Conservation (phyloP, 1,140 invertebrate species). For the Eueides isabella region DNA sequence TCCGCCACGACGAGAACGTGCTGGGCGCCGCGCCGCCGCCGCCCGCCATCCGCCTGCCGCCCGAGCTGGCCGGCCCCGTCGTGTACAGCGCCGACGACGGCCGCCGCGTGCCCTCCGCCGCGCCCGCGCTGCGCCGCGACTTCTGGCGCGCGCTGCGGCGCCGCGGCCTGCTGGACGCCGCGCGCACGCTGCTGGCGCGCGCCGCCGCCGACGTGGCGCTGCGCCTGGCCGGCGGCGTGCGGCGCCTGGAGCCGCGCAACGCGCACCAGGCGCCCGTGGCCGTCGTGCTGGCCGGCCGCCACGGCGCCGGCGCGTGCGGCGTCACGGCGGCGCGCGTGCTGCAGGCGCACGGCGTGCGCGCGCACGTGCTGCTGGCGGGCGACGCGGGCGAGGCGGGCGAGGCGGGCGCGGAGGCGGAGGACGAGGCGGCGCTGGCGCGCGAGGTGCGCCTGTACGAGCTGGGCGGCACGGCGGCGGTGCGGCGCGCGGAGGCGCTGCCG, state of each 20-base stretch:
- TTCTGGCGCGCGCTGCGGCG: slow-evolving; percentile 82
- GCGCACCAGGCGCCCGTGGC: slow-evolving; percentile 89
- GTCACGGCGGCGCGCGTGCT: slow-evolving; percentile 91
- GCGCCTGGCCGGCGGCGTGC: slow-evolving; percentile 89
- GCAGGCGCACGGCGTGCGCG: slow-evolving; percentile 89
- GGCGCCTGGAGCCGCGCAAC: slow-evolving; percentile 89
- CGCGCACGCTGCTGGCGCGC: slow-evolving; percentile 88
- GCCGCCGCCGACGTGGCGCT: slow-evolving; percentile 91
- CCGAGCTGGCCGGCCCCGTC: slow-evolving; percentile 87
- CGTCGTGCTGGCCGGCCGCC: slow-evolving; percentile 86
- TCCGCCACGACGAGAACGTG: slow-evolving; percentile 93
- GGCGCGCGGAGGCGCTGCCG: slow-evolving; percentile 86
- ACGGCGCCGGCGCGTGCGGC: slow-evolving; percentile 85
- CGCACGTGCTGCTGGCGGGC: slow-evolving; percentile 44
- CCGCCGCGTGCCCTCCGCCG: slow-evolving; percentile 80
- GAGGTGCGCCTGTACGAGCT: slow-evolving; percentile 40
- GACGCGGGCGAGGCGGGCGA: slow-evolving; percentile 21
- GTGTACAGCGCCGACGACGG: slow-evolving; percentile 89
- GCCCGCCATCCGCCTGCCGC: slow-evolving; percentile 81
- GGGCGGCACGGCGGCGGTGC: slow-evolving; percentile 42
- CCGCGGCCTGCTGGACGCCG: slow-evolving; percentile 71
- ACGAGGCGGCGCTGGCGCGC: slow-evolving; percentile 31
- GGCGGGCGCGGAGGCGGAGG: slow-evolving; percentile 18
- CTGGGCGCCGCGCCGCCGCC: slow-evolving; percentile 84
- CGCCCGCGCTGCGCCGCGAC: slow-evolving; percentile 85